Percentiles rank a stretch among this genome's conserved stretches.
Evolutionary conservation across 2,888 invertebrate species (phyloP).

Genomic region (Dasypolia templi): DNA sequence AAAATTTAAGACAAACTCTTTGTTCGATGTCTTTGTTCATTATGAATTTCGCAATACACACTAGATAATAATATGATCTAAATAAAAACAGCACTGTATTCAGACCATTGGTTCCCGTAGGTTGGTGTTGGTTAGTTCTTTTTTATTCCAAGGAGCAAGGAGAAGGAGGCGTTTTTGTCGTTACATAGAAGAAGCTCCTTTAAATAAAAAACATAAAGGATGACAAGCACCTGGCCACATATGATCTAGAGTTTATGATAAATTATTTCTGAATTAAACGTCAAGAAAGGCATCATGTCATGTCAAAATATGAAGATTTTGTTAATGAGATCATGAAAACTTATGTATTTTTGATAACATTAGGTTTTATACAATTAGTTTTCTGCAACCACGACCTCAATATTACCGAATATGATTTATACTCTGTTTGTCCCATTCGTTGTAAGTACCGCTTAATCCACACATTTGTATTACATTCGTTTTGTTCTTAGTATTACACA

Average conservation of each 20-base stretch:
- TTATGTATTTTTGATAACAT: constrained; percentile 82
- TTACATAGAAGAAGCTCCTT: neutral
- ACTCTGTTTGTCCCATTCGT: constrained; percentile 75
- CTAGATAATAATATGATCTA: too few relatives aligned
- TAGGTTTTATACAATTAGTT: constrained; percentile 79
- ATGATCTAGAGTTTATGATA: constrained; percentile 51
- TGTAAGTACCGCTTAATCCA: constrained; percentile 74
- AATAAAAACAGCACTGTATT: too few relatives aligned
- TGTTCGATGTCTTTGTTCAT: too few relatives aligned
- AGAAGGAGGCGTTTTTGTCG: too few relatives aligned
- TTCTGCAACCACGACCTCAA: constrained; percentile 73
- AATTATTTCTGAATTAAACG: constrained; percentile 42
- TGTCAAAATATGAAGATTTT: constrained; percentile 82
- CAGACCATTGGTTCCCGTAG: too few relatives aligned
- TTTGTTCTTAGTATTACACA: constrained; percentile 7
- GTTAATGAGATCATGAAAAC: constrained; percentile 86
- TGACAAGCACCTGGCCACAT: constrained; percentile 66
- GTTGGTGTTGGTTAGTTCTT: too few relatives aligned
- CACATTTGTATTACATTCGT: neutral
- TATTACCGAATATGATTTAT: constrained; percentile 73
- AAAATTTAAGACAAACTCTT: too few relatives aligned
- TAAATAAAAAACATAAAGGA: constrained; percentile 15
- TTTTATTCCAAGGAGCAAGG: too few relatives aligned
- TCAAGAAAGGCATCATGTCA: constrained; percentile 71
- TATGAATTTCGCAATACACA: too few relatives aligned